A percentile compares a stretch with the other conserved stretches of the same genome.
Evolutionary conservation across 2,888 invertebrate genomes (phyloP).

Genomic region (Ormyrus labotus): DNA sequence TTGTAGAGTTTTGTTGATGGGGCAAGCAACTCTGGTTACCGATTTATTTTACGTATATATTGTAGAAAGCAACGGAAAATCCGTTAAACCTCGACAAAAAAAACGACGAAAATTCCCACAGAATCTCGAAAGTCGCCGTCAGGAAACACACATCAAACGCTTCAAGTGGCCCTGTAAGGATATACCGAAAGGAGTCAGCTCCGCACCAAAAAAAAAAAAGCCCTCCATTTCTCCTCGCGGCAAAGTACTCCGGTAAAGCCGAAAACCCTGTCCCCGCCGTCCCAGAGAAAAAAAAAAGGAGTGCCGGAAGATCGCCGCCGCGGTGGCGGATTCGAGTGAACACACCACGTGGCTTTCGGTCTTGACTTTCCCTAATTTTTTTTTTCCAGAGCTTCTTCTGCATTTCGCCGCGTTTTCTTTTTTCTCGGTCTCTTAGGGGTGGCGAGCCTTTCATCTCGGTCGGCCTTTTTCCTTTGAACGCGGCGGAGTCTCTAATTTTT

Average conservation of each 20-base stretch:
- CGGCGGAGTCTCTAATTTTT: no score
- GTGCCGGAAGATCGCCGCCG: not conserved
- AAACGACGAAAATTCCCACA: no score
- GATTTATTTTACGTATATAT: no score
- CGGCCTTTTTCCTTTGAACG: constrained; percentile 22
- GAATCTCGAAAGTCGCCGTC: no score
- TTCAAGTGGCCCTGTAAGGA: not conserved
- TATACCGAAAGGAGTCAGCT: not conserved
- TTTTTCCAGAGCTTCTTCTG: not conserved
- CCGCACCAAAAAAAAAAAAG: not conserved
- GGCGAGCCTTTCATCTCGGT: constrained; percentile 4
- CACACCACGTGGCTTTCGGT: not conserved
- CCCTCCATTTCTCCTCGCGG: no score
- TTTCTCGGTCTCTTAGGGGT: not conserved
- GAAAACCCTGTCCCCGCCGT: no score
- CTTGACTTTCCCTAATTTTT: constrained; percentile 24
- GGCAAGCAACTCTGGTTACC: no score
- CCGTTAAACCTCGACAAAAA: no score
- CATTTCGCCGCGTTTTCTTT: not conserved
- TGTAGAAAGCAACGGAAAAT: no score
- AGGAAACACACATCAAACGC: not conserved
- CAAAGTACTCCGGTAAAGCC: no score
- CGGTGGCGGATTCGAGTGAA: constrained; percentile 1
- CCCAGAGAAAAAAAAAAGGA: no score
- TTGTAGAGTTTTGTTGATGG: no score